Base-by-base conservation (phyloP, 2,113 vertebrate species). In the Phalacrocorax carbo region DNA sequence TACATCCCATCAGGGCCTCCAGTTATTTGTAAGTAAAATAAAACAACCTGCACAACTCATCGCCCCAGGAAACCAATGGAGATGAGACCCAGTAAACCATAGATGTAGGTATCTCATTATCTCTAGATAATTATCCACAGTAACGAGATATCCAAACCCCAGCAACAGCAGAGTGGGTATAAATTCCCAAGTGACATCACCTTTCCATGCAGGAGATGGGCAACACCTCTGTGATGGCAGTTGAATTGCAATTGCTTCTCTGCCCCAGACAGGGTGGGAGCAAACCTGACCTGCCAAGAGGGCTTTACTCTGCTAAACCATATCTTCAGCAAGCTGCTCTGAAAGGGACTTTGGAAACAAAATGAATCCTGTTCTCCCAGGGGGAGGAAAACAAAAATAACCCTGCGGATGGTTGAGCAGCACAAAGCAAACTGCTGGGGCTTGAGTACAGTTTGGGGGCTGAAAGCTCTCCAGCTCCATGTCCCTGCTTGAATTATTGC, bases 71-170 rank as follows among this genome's bases (percentile, higher is more conserved):
- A 79, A 94, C 61, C 36, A 84, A 82, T 46, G 73, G 69, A 52
- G 69, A 40, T 0, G 3, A 86, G 57, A 58, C 57, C 64, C 29
- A 44, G 64, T 32, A 75, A 64, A 54, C 4, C 48, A 23, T 11
- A 34, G 66, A 22, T 22, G 78, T 55, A 85, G 81, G 15, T 61
- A 77, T 61, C 86, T 97, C 89, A 85, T 96, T 96, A 96, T 60
- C 25, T 76, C 19, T 13, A 32, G 61, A 11, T 82, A 92, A 94
- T 97, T 89, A 91, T 11, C 89, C 0, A 0, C 9, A 84, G 72
- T 95, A 94, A 91, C 52, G 73, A 97, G 96, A 69, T 65, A 89
- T 11, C 52, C 61, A 60, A 92, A 29, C 30, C 51, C 65, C 65
- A 15, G 80, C 57, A 64, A 48, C 29, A 52, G 83, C 1, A 1